These are phyloP conservation scores for Molossus molossus DNA, from an alignment of 2,797 vertebrate genomes.

Conservation along the genomic window DNA sequence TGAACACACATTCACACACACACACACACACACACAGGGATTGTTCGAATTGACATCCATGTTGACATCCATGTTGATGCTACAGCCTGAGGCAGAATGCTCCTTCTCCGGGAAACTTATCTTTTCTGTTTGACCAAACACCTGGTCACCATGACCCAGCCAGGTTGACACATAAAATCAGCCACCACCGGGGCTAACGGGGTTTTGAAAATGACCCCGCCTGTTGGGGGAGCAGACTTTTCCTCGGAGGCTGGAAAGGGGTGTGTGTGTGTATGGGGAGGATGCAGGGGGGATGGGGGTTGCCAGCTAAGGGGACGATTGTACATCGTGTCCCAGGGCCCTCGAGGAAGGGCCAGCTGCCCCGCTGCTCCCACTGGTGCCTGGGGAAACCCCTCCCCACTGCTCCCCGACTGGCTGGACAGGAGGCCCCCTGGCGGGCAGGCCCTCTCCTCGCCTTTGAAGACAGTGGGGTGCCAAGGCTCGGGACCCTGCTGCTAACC, in stretches of 20 bases:
- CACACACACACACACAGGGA: not conserved
- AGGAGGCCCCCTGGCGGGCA: not conserved
- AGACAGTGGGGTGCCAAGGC: not conserved
- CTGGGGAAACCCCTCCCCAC: not conserved
- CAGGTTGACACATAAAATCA: fast-evolving
- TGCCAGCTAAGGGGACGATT: not conserved
- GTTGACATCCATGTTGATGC: too few species aligned
- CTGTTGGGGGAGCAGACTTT: not conserved
- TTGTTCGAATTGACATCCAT: too few species aligned
- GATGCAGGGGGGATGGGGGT: fast-evolving
- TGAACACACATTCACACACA: too few species aligned
- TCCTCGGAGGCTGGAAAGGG: too few species aligned
- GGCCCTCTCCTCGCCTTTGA: not conserved
- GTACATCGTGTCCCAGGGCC: not conserved
- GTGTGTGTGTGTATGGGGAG: not conserved
- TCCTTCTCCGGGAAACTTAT: not conserved
- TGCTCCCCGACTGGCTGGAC: not conserved
- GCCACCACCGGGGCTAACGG: fast-evolving
- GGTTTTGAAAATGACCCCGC: too few species aligned
- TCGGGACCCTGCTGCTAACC: not conserved
- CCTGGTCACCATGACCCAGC: not conserved
- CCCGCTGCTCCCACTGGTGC: not conserved
- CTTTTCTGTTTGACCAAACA: not conserved
- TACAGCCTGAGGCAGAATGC: not conserved
- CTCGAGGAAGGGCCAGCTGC: fast-evolving